Conservation (phyloP, 2,797 vertebrate genomes). For the Acropternis orthonyx region DNA sequence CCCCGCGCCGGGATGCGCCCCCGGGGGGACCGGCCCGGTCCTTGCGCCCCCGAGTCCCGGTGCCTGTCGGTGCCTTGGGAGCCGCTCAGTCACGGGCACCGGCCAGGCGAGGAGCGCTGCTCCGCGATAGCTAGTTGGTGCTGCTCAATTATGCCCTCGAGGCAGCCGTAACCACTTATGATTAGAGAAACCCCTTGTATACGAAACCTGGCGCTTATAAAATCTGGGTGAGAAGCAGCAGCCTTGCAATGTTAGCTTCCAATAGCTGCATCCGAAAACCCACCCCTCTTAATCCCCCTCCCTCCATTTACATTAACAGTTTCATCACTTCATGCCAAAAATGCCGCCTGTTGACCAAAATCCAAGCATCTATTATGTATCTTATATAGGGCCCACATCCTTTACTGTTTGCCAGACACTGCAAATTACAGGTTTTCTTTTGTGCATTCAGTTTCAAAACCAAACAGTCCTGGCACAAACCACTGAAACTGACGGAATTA, state of each 20-base stretch:
- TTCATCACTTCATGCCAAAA: background rate
- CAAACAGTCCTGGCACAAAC: background rate
- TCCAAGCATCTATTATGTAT: background rate
- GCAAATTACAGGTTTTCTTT: background rate
- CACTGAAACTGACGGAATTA: background rate
- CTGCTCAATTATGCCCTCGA: background rate
- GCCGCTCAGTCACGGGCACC: background rate
- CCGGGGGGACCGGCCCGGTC: too few species aligned
- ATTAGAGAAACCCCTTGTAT: background rate
- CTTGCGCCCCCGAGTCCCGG: too few species aligned
- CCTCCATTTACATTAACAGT: background rate
- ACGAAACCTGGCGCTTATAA: background rate
- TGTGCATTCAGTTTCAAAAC: background rate
- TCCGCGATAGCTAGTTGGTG: rapidly evolving
- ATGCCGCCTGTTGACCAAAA: background rate
- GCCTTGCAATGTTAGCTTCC: background rate
- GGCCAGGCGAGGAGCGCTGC: rapidly evolving
- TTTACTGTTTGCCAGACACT: background rate
- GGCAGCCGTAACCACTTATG: background rate
- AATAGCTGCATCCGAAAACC: background rate
- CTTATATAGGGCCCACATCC: too few species aligned
- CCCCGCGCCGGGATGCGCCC: too few species aligned
- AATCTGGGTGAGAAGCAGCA: background rate
- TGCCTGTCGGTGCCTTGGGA: rapidly evolving
- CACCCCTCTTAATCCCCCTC: too few species aligned